phyloP scores from a whole-genome alignment of 2,113 vertebrate species.

The Myotis brandtii region DNA sequence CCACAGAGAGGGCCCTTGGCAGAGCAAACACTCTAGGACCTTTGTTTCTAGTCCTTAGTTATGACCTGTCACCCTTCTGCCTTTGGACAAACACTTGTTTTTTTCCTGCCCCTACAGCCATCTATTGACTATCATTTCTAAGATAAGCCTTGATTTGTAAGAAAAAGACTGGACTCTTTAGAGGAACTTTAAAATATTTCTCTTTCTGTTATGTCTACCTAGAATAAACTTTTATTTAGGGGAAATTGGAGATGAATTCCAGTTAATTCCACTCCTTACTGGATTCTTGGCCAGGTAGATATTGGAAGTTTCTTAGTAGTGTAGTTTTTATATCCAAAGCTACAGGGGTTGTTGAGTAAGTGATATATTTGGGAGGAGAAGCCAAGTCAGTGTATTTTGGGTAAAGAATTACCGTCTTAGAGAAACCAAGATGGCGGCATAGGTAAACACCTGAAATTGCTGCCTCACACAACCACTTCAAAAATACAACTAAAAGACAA shows the following conservation, averaged over 20 bases:
- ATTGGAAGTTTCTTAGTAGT: background rate
- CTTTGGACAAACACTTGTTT: background rate
- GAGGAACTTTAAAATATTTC: background rate
- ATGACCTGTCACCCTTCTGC: background rate
- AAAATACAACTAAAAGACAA: no score
- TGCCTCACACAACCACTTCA: no score
- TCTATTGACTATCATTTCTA: background rate
- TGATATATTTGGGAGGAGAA: background rate
- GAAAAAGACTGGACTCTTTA: slow-evolving; percentile 11
- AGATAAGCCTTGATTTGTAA: slow-evolving; percentile 3
- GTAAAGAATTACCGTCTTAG: background rate
- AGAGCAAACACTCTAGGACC: background rate
- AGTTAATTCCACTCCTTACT: background rate
- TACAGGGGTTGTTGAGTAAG: background rate
- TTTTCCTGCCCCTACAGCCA: background rate
- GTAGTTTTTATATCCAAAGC: background rate
- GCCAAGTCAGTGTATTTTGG: background rate
- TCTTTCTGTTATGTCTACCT: background rate
- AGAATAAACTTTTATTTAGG: background rate
- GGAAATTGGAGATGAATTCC: background rate
- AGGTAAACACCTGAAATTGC: no score
- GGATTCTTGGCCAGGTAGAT: background rate
- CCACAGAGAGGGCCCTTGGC: background rate
- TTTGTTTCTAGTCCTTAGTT: background rate
- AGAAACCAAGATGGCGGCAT: no score